A percentile compares a stretch with the other conserved stretches of the same genome.
Conservation (phyloP, 1,140 invertebrate genomes). For the Papilio machaon region DNA sequence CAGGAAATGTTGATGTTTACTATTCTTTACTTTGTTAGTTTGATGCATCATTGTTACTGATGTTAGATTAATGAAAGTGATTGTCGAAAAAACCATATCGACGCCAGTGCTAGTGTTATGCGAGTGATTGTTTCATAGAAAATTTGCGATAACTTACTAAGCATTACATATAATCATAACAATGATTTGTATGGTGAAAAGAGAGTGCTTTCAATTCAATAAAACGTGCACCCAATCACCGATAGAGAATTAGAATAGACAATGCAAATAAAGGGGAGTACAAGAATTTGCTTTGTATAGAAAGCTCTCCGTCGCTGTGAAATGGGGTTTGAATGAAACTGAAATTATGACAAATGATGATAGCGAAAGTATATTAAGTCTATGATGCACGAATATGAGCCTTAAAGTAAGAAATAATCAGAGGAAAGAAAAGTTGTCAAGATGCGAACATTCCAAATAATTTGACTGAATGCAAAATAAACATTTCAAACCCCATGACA, state of each 20-base stretch:
- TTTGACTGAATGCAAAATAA: slow-evolving; percentile 72
- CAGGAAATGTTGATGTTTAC: slow-evolving; percentile 46
- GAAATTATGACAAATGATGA: slow-evolving; percentile 61
- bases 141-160: slow-evolving; percentile 33
- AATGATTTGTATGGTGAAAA: slow-evolving; percentile 65
- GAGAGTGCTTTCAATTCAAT: slow-evolving; percentile 76
- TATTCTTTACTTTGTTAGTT: slow-evolving; percentile 70
- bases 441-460: slow-evolving; percentile 81
- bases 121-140: slow-evolving; percentile 36
- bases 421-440: slow-evolving; percentile 80
- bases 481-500: slow-evolving; percentile 81
- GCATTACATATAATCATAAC: slow-evolving; percentile 60
- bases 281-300: slow-evolving; percentile 49
- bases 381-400: slow-evolving; percentile 69
- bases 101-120: slow-evolving; percentile 48
- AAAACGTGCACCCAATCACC: slow-evolving; percentile 80
- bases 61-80: slow-evolving; percentile 73
- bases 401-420: slow-evolving; percentile 62
- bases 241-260: slow-evolving; percentile 49
- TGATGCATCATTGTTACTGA: slow-evolving; percentile 73
- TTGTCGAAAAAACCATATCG: slow-evolving; percentile 67
- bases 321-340: slow-evolving; percentile 80
- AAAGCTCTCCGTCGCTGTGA: slow-evolving; percentile 78
- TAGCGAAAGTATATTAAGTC: slow-evolving; percentile 67
- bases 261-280: slow-evolving; percentile 21